phyloP scores from a whole-genome alignment of 2,113 vertebrate species.

The Ophiodon elongatus region DNA sequence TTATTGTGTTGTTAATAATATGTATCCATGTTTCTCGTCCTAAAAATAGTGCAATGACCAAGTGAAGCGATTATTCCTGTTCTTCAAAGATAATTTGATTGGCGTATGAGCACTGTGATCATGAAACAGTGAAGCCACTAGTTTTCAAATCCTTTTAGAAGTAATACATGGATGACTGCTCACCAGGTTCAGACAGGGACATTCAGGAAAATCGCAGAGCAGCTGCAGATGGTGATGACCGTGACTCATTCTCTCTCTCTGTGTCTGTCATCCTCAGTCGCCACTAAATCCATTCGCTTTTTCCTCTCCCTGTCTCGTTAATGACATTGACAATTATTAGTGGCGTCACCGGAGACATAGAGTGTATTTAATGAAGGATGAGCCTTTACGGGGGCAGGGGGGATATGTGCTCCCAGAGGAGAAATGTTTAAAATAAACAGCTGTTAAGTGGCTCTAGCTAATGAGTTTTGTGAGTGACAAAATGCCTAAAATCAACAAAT shows the following conservation, averaged over 20 bases:
- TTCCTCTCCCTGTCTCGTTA: constrained; percentile 36
- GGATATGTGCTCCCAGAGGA: neutral
- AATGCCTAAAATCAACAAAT: constrained; percentile 30
- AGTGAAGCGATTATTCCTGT: constrained; percentile 43
- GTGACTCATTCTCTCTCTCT: constrained; percentile 42
- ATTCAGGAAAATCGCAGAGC: constrained; percentile 47
- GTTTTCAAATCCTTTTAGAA: constrained; percentile 48
- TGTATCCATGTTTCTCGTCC: constrained; percentile 45
- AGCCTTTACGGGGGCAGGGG: constrained; percentile 3
- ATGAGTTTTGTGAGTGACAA: constrained; percentile 19
- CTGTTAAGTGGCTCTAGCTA: constrained; percentile 31
- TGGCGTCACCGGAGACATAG: constrained; percentile 17
- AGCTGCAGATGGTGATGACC: constrained; percentile 56
- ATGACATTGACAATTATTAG: constrained; percentile 53
- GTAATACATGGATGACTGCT: constrained; percentile 36
- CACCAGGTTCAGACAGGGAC: constrained; percentile 50
- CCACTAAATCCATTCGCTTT: constrained; percentile 37
- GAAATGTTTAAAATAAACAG: constrained; percentile 36
- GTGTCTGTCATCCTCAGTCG: constrained; percentile 28
- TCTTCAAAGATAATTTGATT: constrained; percentile 45
- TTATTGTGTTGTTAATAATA: constrained; percentile 52
- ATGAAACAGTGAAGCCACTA: constrained; percentile 23
- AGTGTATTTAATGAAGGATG: constrained; percentile 40
- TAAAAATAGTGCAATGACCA: constrained; percentile 56
- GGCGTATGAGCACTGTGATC: constrained; percentile 36